Evolutionary conservation across 2,113 vertebrate genomes (phyloP).

Genomic region (Sisor rabdophorus): DNA sequence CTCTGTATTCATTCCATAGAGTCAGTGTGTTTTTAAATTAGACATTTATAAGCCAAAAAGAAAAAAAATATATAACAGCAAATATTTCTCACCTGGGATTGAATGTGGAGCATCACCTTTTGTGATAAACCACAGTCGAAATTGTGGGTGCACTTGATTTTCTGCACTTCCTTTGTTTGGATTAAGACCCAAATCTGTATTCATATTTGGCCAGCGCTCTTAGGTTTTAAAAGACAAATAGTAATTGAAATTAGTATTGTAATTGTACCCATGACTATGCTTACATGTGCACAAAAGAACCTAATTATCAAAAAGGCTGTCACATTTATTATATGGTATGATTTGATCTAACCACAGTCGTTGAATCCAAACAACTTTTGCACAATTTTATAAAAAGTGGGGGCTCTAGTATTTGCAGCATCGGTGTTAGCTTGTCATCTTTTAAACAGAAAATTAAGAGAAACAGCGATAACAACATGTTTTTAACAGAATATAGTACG

Average conservation of each 20-base stretch:
- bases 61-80: neutral
- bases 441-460: too few relatives aligned
- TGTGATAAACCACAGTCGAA: slow-evolving; percentile 76
- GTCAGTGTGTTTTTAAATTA: neutral
- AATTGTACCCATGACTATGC: neutral
- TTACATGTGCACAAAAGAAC: neutral
- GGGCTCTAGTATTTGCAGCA: too few relatives aligned
- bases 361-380: too few relatives aligned
- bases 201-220: slow-evolving; percentile 11
- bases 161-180: neutral
- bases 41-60: neutral
- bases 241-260: neutral
- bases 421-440: too few relatives aligned
- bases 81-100: slow-evolving; percentile 70
- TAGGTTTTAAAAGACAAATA: slow-evolving; percentile 3
- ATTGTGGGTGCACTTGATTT: slow-evolving; percentile 58
- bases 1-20: neutral
- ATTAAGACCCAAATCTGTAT: neutral
- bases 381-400: too few relatives aligned
- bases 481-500: too few relatives aligned
- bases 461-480: too few relatives aligned
- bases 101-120: slow-evolving; percentile 50
- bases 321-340: too few relatives aligned
- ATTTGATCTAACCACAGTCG: too few relatives aligned
- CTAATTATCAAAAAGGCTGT: too few relatives aligned